Evolutionary conservation across 2,113 vertebrate species (phyloP), one percentile per base, ranked within the genome.

Genomic region (Malurus cyaneus): DNA sequence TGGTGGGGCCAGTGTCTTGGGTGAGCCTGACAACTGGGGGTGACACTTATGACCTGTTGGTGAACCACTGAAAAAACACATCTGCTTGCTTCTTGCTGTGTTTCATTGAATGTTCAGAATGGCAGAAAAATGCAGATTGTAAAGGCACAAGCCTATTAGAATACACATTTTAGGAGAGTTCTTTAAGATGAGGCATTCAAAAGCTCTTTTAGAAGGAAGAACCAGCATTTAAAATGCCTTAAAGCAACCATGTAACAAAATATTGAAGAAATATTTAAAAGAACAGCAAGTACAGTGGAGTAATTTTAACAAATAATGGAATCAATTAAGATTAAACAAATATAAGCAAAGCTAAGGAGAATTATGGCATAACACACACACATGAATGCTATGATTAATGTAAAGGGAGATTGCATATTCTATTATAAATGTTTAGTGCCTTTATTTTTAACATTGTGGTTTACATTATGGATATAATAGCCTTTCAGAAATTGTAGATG

Each of bases 401-500:
- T 52, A 81, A 88, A 90, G 31, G 69, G 66, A 72, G 72, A 84
- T 66, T 81, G 59, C 72, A 88, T 96, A 93, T 86, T 91, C 78
- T 88, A 41, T 93, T 95, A 94, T 77, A 69, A 96, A 95, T 88
- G 61, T 88, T 94, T 90, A 93, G 80, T 54, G 84, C 53, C 60
- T 95, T 96, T 95, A 82, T 91, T 95, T 94, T 96, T 96, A 86
- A 96, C 80, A 5, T 41, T 62, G 42, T 86, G 21, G 93, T 97
- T 97, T 96, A 95, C 69, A 83, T 83, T 95, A 78, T 53, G 67
- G 44, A 46, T 86, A 61, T 95, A 97, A 96, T 95, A 86, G 54
- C 79, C 84, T 93, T 95, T 96, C 91, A 95, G 87, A 94, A 94
- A 94, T 93, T 91, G 88, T 73, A 96, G 92, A 92, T 82, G 93